Base-by-base conservation (phyloP, 2,797 vertebrate genomes). In the Lepus oiostolus region DNA sequence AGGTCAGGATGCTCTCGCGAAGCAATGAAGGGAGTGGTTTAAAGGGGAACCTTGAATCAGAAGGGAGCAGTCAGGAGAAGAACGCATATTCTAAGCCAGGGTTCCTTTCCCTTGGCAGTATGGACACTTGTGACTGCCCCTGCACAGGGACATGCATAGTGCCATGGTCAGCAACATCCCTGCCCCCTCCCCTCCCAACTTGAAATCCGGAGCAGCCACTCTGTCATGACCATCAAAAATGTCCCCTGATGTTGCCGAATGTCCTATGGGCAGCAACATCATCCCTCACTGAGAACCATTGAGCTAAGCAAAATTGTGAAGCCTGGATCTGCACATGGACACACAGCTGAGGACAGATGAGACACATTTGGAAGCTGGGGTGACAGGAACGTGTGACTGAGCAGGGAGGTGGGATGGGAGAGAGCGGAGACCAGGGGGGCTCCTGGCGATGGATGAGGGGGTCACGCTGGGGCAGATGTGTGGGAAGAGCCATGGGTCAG, bases 331-430 rank as follows among this genome's bases (percentile, higher is more conserved):
- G 14, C 63, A 19, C 8, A 76, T 22, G 17, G 12, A 2, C 8
- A 0, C 7, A 16, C 67, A n/a, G 26, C 60, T 7, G 16, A 54
- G 30, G 22, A 58, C 24, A 42, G 35, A 12, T 13, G 52, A 85
- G 65, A 9, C 54, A 42, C 12, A 1, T 19, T n/a, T n/a, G 32
- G 35, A 28, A 62, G 52, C 42, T 32, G 5, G 32, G 11, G 28
- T 30, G 26, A 63, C 47, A 30, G 85, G 52, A n/a, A 35, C 11
- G 4, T 3, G 0, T 17, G 60, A 63, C 19, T 62, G 6, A 22
- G 28, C 0, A 4, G 6, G 17, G 7, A 0, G 17, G 4, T 17
- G 17, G 4, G 2, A 4, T 4, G 0, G 1, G 17, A 24, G 0
- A 71, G 14, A 32, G 24, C 4, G 8, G 74, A 62, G 32, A 24